phyloP scores from a whole-genome alignment of 2,888 invertebrate species.

The Marasmarcha lunaedactyla region DNA sequence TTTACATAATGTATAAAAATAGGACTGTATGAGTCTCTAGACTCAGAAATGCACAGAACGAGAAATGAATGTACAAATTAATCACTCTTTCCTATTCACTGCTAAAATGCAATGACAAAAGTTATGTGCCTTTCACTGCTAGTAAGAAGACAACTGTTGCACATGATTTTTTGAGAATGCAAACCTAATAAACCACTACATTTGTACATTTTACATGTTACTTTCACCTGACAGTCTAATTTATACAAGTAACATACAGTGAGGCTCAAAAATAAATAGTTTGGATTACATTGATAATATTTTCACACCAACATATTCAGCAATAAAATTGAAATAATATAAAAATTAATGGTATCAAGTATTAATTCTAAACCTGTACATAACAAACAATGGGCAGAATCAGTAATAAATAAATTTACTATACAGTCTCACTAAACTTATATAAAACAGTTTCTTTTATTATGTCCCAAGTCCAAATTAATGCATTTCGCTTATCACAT shows the following conservation, averaged over 20 bases:
- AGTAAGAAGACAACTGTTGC: conserved; percentile 46
- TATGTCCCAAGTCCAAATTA: conserved; percentile 36
- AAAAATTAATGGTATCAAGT: conserved; percentile 42
- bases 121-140: conserved; percentile 36
- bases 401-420: conserved; percentile 64
- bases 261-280: conserved; percentile 49
- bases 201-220: conserved; percentile 51
- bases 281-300: conserved; percentile 38
- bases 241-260: conserved; percentile 38
- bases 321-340: conserved; percentile 53
- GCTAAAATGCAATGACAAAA: conserved; percentile 65
- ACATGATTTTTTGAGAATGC: conserved; percentile 61
- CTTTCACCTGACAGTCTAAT: conserved; percentile 37
- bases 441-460: conserved; percentile 39
- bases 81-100: conserved; percentile 46
- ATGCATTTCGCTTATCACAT: conserved; percentile 62
- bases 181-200: conserved; percentile 53
- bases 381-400: conserved; percentile 51
- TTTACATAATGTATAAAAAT: conserved; percentile 70
- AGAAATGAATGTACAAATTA: conserved; percentile 59
- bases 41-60: conserved; percentile 63
- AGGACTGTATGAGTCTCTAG: conserved; percentile 62
- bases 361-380: conserved; percentile 48
- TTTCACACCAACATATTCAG: conserved; percentile 36
- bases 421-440: conserved; percentile 52